These are phyloP conservation scores for Pristiophorus japonicus DNA, from an alignment of 2,113 vertebrate genomes.

Conservation along the genomic window DNA sequence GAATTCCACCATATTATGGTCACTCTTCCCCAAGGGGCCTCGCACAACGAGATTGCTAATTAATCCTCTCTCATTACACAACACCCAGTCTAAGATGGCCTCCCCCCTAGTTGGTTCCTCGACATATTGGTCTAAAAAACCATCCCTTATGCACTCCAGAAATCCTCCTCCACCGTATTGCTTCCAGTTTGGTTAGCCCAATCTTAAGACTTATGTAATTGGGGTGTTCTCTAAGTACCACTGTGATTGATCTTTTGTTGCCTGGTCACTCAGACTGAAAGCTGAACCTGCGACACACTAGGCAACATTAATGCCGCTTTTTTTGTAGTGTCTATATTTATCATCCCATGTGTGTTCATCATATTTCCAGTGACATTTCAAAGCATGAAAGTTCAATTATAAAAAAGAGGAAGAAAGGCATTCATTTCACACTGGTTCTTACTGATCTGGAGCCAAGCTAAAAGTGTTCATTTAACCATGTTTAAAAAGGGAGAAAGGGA, in stretches of 20 bases:
- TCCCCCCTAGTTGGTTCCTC: too few species aligned
- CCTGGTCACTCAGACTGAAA: neutral
- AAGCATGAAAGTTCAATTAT: neutral
- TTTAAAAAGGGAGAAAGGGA: too few species aligned
- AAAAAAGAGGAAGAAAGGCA: neutral
- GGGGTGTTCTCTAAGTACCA: neutral
- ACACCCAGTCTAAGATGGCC: too few species aligned
- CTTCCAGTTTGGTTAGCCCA: too few species aligned
- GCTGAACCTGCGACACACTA: neutral
- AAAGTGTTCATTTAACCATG: neutral
- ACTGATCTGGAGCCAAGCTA: neutral
- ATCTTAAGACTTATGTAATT: neutral
- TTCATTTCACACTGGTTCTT: neutral
- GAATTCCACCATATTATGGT: too few species aligned
- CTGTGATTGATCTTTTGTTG: neutral
- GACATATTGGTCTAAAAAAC: too few species aligned
- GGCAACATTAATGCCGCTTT: neutral
- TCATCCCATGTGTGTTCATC: neutral
- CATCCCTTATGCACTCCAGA: too few species aligned
- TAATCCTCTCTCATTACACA: too few species aligned
- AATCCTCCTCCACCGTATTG: too few species aligned
- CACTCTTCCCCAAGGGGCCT: too few species aligned
- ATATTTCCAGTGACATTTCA: neutral
- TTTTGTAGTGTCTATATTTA: neutral
- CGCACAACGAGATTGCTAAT: too few species aligned